Conservation (phyloP, 1,140 invertebrate genomes). For the Procambarus virginalis region DNA sequence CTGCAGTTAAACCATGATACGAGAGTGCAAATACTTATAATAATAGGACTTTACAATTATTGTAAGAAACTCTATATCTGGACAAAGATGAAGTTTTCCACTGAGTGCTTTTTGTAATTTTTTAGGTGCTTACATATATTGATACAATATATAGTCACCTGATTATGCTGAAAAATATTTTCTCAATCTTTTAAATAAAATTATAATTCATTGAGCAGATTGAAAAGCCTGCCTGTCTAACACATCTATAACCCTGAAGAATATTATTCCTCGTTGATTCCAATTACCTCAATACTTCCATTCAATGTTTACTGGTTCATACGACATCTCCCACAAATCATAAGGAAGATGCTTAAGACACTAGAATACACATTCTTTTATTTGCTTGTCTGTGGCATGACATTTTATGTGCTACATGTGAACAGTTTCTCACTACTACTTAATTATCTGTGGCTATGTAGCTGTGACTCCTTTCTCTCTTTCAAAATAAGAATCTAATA, state of each 20-base stretch:
- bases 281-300: conserved; percentile 3
- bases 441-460: background rate
- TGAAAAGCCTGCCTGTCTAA: conserved; percentile 51
- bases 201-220: conserved; percentile 60
- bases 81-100: conserved; percentile 61
- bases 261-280: conserved; percentile 18
- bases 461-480: background rate
- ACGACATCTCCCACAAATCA: conserved; percentile 21
- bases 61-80: conserved; percentile 46
- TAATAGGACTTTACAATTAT: conserved; percentile 41
- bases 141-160: conserved; percentile 60
- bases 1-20: conserved; percentile 42
- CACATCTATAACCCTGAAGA: conserved; percentile 33
- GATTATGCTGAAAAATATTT: conserved; percentile 61
- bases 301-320: conserved; percentile 19
- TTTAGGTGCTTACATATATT: conserved; percentile 64
- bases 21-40: conserved; percentile 40
- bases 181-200: conserved; percentile 49
- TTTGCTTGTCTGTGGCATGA: conserved; percentile 23
- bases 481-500: background rate
- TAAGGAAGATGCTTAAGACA: conserved; percentile 52
- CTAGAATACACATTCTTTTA: conserved; percentile 29
- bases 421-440: background rate
- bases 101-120: conserved; percentile 64
- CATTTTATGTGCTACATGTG: background rate